These are phyloP conservation scores for Leptopilina drosophilae DNA, from an alignment of 2,888 invertebrate genomes.

Conservation along the genomic window DNA sequence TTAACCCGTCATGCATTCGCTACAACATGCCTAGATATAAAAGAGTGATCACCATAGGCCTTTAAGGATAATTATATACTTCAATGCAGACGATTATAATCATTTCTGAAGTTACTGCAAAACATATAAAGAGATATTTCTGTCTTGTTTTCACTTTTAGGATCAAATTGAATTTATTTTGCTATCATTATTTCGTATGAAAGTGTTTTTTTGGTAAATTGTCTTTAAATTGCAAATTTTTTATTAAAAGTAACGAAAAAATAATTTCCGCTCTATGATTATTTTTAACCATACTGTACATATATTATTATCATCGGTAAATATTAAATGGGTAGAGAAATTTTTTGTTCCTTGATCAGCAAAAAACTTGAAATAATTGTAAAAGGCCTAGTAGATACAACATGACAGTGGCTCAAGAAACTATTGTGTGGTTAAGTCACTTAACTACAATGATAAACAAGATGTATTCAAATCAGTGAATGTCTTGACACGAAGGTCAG, in stretches of 20 bases:
- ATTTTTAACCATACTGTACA: too few relatives aligned
- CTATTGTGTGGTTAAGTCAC: neutral
- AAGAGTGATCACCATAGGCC: slow-evolving; percentile 26
- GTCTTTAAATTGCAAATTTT: too few relatives aligned
- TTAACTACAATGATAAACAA: slow-evolving; percentile 39
- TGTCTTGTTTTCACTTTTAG: slow-evolving; percentile 8
- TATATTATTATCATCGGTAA: too few relatives aligned
- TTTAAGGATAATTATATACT: slow-evolving; percentile 1
- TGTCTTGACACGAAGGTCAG: slow-evolving; percentile 36
- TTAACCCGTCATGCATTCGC: slow-evolving; percentile 13
- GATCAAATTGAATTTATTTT: neutral
- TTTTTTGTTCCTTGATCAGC: too few relatives aligned
- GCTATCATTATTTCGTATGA: too few relatives aligned
- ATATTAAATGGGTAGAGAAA: too few relatives aligned
- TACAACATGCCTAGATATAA: slow-evolving; percentile 10
- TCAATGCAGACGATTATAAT: slow-evolving; percentile 6
- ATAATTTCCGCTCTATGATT: too few relatives aligned
- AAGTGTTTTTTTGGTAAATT: too few relatives aligned
- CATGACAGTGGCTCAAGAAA: neutral
- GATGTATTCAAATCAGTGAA: slow-evolving; percentile 34
- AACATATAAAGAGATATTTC: neutral
- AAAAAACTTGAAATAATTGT: too few relatives aligned
- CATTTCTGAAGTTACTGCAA: neutral
- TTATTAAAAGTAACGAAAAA: too few relatives aligned
- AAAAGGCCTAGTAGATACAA: too few relatives aligned